Conservation (phyloP, 1,140 invertebrate species). For the Trypoxylus dichotomus region DNA sequence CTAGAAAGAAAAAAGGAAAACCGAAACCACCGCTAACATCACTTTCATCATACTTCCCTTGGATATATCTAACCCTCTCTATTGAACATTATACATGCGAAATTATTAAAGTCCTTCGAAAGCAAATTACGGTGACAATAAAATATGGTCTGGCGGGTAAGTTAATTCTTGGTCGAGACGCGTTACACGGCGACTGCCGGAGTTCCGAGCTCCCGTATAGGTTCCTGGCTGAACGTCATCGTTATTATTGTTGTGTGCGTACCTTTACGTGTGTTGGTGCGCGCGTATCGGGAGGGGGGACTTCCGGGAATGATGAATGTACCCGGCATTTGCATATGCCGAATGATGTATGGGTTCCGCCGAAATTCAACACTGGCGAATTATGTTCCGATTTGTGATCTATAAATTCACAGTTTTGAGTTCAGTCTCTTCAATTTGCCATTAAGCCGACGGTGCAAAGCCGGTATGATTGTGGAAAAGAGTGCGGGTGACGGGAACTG, state of each 20-base stretch:
- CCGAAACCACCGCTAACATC: neutral
- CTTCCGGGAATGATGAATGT: conserved; percentile 47
- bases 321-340: conserved; percentile 48
- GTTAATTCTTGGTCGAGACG: conserved; percentile 40
- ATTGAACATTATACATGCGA: conserved; percentile 12
- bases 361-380: conserved; percentile 47
- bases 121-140: conserved; percentile 45
- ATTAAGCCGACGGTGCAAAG: conserved; percentile 37
- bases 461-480: no score
- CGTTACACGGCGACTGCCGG: conserved; percentile 21
- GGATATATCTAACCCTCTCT: neutral
- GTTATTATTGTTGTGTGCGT: neutral
- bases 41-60: neutral
- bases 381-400: conserved; percentile 47
- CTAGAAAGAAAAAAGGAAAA: neutral
- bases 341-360: conserved; percentile 48
- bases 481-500: no score
- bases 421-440: conserved; percentile 45
- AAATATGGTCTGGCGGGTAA: conserved; percentile 43
- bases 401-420: conserved; percentile 46
- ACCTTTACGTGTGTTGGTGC: neutral
- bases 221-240: neutral
- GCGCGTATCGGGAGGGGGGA: neutral
- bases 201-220: neutral
- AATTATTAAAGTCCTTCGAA: conserved; percentile 41